Base-by-base conservation (phyloP, 2,888 invertebrate species). In the Tachina fera region DNA sequence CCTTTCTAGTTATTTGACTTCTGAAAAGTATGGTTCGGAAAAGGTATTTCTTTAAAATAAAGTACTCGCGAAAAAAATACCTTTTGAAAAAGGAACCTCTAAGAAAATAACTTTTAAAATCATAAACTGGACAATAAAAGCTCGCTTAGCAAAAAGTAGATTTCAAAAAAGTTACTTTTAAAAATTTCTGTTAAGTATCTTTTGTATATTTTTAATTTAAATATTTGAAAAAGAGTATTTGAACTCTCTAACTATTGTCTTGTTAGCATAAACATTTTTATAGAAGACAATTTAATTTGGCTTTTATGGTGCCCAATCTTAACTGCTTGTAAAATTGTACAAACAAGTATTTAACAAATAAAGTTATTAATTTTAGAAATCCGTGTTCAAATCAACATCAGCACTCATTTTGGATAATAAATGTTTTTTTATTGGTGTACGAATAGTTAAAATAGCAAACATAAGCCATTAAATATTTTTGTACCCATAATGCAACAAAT, bases 371-470 rank as follows among this genome's bases (percentile, higher is more conserved):
- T 63, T 22, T 63, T 45, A 5, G 6, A 41, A 68, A 68, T 41
- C 51, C 13, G 8, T 19, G 9, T 6, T 31, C 0, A 31, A 68
- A 14, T 22, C 11, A 43, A 39, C 31, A 39, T 8, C 22, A 67
- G 39, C 4, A 31, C 67, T 39, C 49, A 14, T 67, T 51, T 51
- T 2, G 31, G 16, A 39, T 8, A 51, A 68, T 53, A 68, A 68
- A 51, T 14, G 39, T 68, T 68, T 53, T 68, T 68, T 51, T 68
- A 53, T 51, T 51, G 14, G 39, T 41, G 31, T 16, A n/a, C n/a
- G n/a, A n/a, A n/a, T n/a, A 45, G 14, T 39, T 51, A 68, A 68
- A 51, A 16, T 39, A 51, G 47, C 68, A 16, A 51, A 16, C 39
- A 53, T 2, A 68, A 16, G 11, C 68, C 51, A 13, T 41, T n/a